phyloP scores from a whole-genome alignment of 2,888 invertebrate genomes.

The Taenaris catops region DNA sequence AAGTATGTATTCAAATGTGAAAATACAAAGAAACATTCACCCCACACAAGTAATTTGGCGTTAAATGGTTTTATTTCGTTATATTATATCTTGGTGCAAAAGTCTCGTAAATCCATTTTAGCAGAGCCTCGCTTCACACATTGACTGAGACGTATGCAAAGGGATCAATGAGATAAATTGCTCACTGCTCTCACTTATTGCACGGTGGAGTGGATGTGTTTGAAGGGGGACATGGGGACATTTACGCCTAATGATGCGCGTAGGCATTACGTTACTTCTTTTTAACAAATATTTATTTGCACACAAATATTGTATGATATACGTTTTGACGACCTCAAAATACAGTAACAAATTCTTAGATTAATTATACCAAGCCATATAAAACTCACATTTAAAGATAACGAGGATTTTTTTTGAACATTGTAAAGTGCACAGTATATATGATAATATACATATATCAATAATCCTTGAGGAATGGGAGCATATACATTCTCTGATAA shows the following conservation, averaged over 20 bases:
- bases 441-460: no score
- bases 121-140: conserved; percentile 38
- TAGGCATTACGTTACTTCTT: conserved; percentile 3
- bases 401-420: no score
- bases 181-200: conserved; percentile 61
- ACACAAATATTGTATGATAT: no score
- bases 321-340: not conserved
- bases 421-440: no score
- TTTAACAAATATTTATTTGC: not conserved
- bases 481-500: no score
- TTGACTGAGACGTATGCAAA: conserved; percentile 71
- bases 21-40: no score
- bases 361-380: no score
- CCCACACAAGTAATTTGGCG: conserved; percentile 1
- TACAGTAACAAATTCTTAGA: no score
- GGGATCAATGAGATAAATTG: conserved; percentile 73
- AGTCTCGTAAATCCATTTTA: conserved; percentile 47
- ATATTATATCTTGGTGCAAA: conserved; percentile 4
- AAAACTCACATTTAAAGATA: no score
- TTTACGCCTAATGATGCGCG: conserved; percentile 22
- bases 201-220: conserved; percentile 41
- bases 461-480: no score
- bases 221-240: conserved; percentile 8
- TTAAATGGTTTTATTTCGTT: conserved; percentile 6
- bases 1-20: no score